Conservation (phyloP, 2,113 vertebrate species). For the Electrona antarctica region DNA sequence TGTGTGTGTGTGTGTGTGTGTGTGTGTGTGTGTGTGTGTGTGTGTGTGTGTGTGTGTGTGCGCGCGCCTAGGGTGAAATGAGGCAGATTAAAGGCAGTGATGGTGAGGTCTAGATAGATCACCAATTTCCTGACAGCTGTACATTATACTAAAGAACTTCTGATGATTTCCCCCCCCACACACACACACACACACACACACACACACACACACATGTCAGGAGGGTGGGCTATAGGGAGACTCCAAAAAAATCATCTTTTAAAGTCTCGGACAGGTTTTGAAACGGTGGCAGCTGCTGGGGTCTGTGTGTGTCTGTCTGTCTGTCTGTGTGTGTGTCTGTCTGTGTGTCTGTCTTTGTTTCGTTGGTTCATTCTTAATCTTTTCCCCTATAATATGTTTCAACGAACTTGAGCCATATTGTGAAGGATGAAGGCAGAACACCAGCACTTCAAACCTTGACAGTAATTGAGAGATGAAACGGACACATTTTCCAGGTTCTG, state of each 20-base stretch:
- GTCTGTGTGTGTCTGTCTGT: too few species aligned
- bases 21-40: slow-evolving; percentile 14
- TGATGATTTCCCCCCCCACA: slow-evolving; percentile 87
- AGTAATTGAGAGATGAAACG: slow-evolving; percentile 88
- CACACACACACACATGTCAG: slow-evolving; percentile 90
- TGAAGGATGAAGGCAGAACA: slow-evolving; percentile 92
- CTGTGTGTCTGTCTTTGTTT: slow-evolving; percentile 57
- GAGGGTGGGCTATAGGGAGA: slow-evolving; percentile 84
- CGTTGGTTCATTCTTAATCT: slow-evolving; percentile 86
- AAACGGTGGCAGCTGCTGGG: slow-evolving; percentile 89
- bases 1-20: slow-evolving; percentile 1
- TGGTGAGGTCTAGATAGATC: slow-evolving; percentile 89
- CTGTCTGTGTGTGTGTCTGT: too few species aligned
- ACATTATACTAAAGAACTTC: slow-evolving; percentile 98
- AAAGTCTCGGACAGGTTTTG: slow-evolving; percentile 89
- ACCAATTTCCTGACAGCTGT: slow-evolving; percentile 97
- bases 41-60: slow-evolving; percentile 59
- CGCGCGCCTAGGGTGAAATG: slow-evolving; percentile 88
- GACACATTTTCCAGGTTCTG: slow-evolving; percentile 71
- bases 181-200: slow-evolving; percentile 92
- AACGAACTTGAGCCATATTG: slow-evolving; percentile 97
- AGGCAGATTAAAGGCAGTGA: slow-evolving; percentile 89
- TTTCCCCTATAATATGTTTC: slow-evolving; percentile 81
- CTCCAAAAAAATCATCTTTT: slow-evolving; percentile 98
- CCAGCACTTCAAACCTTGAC: slow-evolving; percentile 91